These are phyloP conservation scores for Osmerus mordax DNA, from an alignment of 2,113 vertebrate species.

Conservation along the genomic window DNA sequence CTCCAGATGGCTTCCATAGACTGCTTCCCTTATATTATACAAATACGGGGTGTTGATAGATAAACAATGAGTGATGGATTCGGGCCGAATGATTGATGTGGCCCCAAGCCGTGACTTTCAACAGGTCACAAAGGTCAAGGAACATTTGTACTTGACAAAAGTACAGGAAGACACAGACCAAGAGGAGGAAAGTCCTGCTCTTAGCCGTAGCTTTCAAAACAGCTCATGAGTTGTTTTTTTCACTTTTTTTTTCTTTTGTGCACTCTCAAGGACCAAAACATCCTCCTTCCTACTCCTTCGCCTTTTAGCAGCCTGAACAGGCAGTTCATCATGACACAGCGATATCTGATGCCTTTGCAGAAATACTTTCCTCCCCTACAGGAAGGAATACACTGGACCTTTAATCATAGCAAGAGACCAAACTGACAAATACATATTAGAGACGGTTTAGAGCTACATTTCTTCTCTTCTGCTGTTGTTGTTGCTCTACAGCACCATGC, in stretches of 20 bases:
- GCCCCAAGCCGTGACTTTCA: too few relatives aligned
- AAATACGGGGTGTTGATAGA: too few relatives aligned
- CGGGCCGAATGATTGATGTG: too few relatives aligned
- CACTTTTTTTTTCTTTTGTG: conserved; percentile 53
- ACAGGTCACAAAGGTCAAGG: too few relatives aligned
- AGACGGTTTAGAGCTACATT: conserved; percentile 58
- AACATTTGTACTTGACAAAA: too few relatives aligned
- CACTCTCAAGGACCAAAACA: conserved; percentile 68
- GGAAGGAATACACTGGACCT: conserved; percentile 64
- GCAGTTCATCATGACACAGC: conserved; percentile 68
- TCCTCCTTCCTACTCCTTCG: conserved; percentile 49
- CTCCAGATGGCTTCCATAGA: conserved; percentile 3
- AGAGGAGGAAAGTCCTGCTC: too few relatives aligned
- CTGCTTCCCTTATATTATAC: too few relatives aligned
- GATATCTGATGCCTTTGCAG: conserved; percentile 77
- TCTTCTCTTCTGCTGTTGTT: conserved; percentile 60
- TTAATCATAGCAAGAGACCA: conserved; percentile 69
- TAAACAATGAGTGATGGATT: too few relatives aligned
- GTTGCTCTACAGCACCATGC: conserved; percentile 62
- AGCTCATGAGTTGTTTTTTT: conserved; percentile 40
- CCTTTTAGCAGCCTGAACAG: conserved; percentile 57
- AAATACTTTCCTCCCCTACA: conserved; percentile 67
- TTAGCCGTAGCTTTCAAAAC: conserved; percentile 19
- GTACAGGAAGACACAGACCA: too few relatives aligned
- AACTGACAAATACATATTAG: conserved; percentile 73